Evolutionary conservation across 2,888 invertebrate genomes (phyloP).

Genomic region (Pherbina coryleti): DNA sequence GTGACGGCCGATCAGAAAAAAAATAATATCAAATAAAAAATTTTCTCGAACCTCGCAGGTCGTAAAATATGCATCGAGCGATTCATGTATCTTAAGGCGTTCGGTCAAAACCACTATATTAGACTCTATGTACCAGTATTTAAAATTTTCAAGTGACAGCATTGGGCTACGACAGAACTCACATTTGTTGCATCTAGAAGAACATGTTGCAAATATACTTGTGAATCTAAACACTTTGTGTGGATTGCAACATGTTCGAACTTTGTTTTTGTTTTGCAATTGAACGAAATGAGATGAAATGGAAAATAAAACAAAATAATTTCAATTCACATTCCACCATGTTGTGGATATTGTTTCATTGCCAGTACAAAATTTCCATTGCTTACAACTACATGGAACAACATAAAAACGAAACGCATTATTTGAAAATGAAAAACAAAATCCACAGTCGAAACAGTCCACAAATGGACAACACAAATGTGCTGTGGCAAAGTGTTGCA

Average conservation of each 20-base stretch:
- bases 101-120: too few species aligned
- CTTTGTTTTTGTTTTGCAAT: not conserved
- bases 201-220: not conserved
- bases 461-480: not conserved
- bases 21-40: too few species aligned
- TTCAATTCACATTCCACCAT: conserved; percentile 29
- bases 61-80: too few species aligned
- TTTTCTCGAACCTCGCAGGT: too few species aligned
- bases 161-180: too few species aligned
- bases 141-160: too few species aligned
- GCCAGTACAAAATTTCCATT: not conserved
- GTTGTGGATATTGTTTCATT: conserved; percentile 20
- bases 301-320: not conserved
- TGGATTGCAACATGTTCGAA: not conserved
- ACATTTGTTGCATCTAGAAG: too few species aligned
- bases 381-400: not conserved
- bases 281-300: not conserved
- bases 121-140: too few species aligned
- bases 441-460: conserved; percentile 1
- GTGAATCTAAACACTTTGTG: not conserved
- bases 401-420: not conserved
- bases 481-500: not conserved
- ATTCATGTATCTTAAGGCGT: too few species aligned
- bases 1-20: too few species aligned
- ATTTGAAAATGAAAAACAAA: not conserved